Conservation (phyloP, 2,797 vertebrate genomes). For the Sphaeramia orbicularis region DNA sequence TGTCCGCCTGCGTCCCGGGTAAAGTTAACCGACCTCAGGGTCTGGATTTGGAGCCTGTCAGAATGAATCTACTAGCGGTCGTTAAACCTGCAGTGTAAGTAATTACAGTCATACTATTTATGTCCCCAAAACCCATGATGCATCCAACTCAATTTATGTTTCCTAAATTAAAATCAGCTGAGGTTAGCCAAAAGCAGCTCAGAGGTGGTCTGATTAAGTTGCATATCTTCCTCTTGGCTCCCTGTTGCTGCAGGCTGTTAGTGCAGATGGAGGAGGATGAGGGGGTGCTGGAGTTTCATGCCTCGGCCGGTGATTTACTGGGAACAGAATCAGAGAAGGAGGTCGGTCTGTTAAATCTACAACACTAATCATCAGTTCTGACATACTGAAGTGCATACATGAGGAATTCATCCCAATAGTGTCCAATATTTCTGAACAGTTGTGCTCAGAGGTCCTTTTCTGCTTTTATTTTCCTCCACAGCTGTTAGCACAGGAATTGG, state of each 20-base stretch:
- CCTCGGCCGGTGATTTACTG: conserved; percentile 88
- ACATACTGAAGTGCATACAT: background rate
- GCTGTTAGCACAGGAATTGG: conserved; percentile 78
- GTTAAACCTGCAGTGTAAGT: conserved; percentile 88
- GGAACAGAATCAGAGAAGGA: conserved; percentile 58
- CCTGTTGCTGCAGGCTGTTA: conserved; percentile 83
- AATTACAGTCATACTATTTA: conserved; percentile 57
- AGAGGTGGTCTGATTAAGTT: conserved; percentile 58
- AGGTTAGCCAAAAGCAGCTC: conserved; percentile 46
- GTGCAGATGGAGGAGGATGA: conserved; percentile 84
- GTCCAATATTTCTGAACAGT: conserved; percentile 15
- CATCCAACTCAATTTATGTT: conserved; percentile 57
- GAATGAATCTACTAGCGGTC: conserved; percentile 83
- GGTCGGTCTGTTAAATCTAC: conserved; percentile 64
- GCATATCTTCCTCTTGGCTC: conserved; percentile 51
- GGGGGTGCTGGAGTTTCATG: conserved; percentile 84
- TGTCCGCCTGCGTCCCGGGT: conserved; percentile 75
- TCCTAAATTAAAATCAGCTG: conserved; percentile 64
- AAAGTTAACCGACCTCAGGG: conserved; percentile 85
- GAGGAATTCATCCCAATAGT: conserved; percentile 11
- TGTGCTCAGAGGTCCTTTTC: background rate
- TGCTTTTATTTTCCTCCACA: conserved; percentile 42
- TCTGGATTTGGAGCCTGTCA: conserved; percentile 83
- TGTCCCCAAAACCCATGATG: conserved; percentile 25
- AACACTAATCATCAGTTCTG: conserved; percentile 22